These are phyloP conservation scores for Sterna hirundo DNA, from an alignment of 2,113 vertebrate genomes.

Conservation along the genomic window DNA sequence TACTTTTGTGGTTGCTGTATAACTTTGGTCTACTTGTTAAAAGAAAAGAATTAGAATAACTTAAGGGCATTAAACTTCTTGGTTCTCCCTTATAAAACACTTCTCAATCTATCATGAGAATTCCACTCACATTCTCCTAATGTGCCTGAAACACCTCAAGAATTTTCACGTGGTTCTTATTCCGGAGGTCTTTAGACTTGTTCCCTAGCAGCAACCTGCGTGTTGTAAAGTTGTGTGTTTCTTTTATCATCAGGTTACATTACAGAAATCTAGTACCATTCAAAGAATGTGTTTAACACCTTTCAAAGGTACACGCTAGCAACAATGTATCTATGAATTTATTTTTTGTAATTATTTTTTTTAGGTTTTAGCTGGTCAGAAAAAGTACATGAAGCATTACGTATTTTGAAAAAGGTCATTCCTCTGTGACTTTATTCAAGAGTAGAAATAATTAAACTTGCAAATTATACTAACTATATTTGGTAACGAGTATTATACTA, in stretches of 20 bases:
- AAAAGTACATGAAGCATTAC: neutral
- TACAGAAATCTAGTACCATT: neutral
- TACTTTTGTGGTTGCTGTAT: neutral
- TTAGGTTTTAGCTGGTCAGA: neutral
- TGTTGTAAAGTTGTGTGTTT: neutral
- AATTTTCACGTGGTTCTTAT: neutral
- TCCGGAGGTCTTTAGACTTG: neutral
- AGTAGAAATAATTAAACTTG: neutral
- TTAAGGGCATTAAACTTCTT: slow-evolving; percentile 13
- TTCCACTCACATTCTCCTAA: neutral
- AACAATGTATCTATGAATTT: neutral
- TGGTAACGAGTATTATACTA: neutral
- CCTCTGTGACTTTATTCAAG: neutral
- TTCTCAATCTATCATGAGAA: neutral
- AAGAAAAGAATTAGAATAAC: neutral
- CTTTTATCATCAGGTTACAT: neutral
- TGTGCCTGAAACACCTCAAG: neutral
- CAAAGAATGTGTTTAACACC: neutral
- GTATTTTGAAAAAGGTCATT: neutral
- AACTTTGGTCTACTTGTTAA: neutral
- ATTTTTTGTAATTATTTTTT: neutral
- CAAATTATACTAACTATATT: neutral
- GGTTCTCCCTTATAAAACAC: neutral
- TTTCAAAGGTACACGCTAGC: neutral
- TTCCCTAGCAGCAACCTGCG: neutral